A percentile compares a stretch with the other conserved stretches of the same genome.
Evolutionary conservation across 2,888 invertebrate genomes (phyloP).

Genomic region (Caenorhabditis japonica): DNA sequence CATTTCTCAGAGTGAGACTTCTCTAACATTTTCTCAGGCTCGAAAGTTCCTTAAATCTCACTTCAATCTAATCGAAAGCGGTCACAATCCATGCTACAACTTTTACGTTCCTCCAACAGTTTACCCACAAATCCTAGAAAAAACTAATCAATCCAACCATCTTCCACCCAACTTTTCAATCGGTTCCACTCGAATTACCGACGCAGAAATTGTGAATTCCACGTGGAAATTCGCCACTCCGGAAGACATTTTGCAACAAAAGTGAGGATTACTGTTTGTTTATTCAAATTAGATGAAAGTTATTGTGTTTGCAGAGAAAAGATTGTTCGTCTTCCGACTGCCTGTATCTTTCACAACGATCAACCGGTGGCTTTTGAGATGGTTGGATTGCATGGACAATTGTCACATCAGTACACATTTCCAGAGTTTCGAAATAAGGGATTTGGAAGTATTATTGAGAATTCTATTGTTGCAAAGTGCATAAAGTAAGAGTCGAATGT

Average conservation of each 20-base stretch:
- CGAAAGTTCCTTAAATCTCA: conserved; percentile 1
- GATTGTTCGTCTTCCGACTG: conserved; percentile 31
- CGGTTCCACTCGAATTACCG: conserved; percentile 25
- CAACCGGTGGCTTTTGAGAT: conserved; percentile 43
- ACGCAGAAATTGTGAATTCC: conserved; percentile 27
- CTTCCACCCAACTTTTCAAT: conserved; percentile 16
- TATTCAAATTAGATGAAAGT: too few species aligned
- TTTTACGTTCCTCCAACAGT: conserved; percentile 12
- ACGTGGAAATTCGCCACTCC: conserved; percentile 46
- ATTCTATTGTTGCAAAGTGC: conserved; percentile 24
- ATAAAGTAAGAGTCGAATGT: conserved; percentile 18
- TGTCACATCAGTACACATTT: conserved; percentile 42
- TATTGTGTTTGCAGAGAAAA: conserved; percentile 28
- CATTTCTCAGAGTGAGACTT: not conserved
- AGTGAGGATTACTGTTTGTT: conserved; percentile 9
- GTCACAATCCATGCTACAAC: conserved; percentile 9
- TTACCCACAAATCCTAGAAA: conserved; percentile 15
- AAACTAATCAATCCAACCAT: conserved; percentile 9
- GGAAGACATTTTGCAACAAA: conserved; percentile 35
- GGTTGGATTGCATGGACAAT: conserved; percentile 43
- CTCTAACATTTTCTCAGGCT: conserved; percentile 8
- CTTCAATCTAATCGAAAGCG: conserved; percentile 13
- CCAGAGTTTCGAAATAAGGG: conserved; percentile 41
- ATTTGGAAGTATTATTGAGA: conserved; percentile 37
- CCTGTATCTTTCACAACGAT: conserved; percentile 26